Evolutionary conservation across 1,140 invertebrate genomes (phyloP).

Genomic region (Drosophila punjabiensis): DNA sequence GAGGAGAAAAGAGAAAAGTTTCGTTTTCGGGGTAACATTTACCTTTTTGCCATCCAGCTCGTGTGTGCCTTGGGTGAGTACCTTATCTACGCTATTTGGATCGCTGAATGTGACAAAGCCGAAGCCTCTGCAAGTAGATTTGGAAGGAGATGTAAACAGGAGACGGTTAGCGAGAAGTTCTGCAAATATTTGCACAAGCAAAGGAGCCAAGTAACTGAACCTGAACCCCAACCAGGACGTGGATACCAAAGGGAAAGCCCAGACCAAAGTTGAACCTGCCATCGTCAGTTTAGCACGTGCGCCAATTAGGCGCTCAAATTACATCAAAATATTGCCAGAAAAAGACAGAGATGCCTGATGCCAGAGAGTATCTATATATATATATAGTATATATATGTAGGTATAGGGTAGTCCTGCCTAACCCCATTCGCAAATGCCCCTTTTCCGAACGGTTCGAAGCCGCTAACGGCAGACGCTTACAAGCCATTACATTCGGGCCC

Average conservation of each 20-base stretch:
- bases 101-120: conserved; percentile 98
- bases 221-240: conserved; percentile 21
- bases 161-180: conserved; percentile 56
- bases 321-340: conserved; percentile 80
- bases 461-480: conserved; percentile 76
- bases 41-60: conserved; percentile 98
- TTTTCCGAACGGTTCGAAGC: conserved; percentile 67
- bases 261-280: conserved; percentile 47
- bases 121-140: conserved; percentile 94
- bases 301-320: conserved; percentile 82
- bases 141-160: conserved; percentile 42
- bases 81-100: conserved; percentile 97
- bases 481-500: conserved; percentile 69
- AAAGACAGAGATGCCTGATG: conserved; percentile 10
- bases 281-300: conserved; percentile 71
- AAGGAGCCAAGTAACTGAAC: conserved; percentile 55
- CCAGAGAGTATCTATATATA: neutral
- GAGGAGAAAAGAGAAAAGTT: conserved; percentile 10
- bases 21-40: conserved; percentile 78
- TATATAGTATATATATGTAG: neutral
- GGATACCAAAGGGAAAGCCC: neutral
- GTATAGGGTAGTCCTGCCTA: conserved; percentile 5
- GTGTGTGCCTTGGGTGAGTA: conserved; percentile 96
- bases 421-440: conserved; percentile 40
- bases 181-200: conserved; percentile 73